Percentiles rank a stretch among this genome's conserved stretches.
phyloP scores from a whole-genome alignment of 2,797 vertebrate genomes.

The Rhynchotus rufescens region DNA sequence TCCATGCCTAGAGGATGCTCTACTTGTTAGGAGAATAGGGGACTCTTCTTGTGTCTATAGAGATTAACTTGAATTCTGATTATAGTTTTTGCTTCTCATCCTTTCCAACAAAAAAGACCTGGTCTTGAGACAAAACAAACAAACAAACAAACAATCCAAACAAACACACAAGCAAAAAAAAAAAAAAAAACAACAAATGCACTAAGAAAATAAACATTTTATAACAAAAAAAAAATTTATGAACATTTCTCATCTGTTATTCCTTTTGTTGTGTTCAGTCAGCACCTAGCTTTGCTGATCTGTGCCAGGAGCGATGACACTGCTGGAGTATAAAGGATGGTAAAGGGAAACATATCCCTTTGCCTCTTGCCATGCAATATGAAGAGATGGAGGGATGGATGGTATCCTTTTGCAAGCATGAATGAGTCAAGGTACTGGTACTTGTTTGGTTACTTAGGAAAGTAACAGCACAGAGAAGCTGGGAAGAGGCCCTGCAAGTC shows the following conservation, averaged over 20 bases:
- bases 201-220: not conserved
- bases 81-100: not conserved
- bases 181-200: fast-evolving
- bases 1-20: not conserved
- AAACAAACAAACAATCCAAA: too few relatives aligned
- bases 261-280: not conserved
- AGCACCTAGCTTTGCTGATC: not conserved
- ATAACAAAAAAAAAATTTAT: not conserved
- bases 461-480: not conserved
- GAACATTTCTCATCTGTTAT: not conserved
- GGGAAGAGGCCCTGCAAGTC: not conserved
- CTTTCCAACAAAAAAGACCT: not conserved
- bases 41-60: not conserved
- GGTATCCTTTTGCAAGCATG: not conserved
- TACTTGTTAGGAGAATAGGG: not conserved
- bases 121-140: fast-evolving
- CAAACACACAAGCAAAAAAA: not conserved
- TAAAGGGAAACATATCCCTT: not conserved
- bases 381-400: fast-evolving
- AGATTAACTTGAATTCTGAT: not conserved
- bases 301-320: not conserved
- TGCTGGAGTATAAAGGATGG: not conserved
- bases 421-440: not conserved
- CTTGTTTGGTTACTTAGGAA: fast-evolving
- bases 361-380: not conserved